These are phyloP conservation scores for Phylloscopus collybita DNA, from an alignment of 2,797 vertebrate genomes.

Conservation along the genomic window DNA sequence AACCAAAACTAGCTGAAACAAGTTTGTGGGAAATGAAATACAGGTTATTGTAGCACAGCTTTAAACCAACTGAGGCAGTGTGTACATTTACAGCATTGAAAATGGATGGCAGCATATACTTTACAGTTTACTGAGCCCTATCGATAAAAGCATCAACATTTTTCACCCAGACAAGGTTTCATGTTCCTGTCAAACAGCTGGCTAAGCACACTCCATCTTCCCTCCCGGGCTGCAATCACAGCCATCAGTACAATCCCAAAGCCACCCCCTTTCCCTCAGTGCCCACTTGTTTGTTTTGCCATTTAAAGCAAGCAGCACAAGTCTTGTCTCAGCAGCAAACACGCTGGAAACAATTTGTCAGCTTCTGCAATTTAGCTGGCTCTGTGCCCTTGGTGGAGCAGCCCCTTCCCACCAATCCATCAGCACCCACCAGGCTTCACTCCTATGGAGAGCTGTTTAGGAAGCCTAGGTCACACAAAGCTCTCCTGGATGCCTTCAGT, in stretches of 20 bases:
- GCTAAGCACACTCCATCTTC: conserved; percentile 16
- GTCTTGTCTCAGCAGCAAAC: neutral
- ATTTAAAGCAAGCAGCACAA: neutral
- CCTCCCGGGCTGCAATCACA: neutral
- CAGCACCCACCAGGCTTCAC: neutral
- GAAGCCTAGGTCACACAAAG: neutral
- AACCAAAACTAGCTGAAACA: neutral
- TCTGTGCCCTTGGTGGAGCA: neutral
- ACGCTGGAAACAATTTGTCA: neutral
- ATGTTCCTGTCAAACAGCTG: conserved; percentile 11
- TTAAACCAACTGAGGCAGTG: conserved; percentile 20
- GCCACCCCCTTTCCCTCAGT: neutral
- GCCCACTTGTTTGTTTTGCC: neutral
- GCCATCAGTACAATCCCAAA: neutral
- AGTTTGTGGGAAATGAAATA: neutral
- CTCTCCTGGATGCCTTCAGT: too few relatives aligned
- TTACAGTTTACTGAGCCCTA: conserved; percentile 61
- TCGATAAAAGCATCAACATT: conserved; percentile 55
- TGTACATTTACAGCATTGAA: neutral
- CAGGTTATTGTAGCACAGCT: neutral
- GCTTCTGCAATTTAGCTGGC: neutral
- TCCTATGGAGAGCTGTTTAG: neutral
- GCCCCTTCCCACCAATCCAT: neutral
- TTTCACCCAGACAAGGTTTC: conserved; percentile 54
- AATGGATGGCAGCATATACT: conserved; percentile 35